phyloP scores from a whole-genome alignment of 2,888 invertebrate genomes.

The Holacanthella duospinosa region DNA sequence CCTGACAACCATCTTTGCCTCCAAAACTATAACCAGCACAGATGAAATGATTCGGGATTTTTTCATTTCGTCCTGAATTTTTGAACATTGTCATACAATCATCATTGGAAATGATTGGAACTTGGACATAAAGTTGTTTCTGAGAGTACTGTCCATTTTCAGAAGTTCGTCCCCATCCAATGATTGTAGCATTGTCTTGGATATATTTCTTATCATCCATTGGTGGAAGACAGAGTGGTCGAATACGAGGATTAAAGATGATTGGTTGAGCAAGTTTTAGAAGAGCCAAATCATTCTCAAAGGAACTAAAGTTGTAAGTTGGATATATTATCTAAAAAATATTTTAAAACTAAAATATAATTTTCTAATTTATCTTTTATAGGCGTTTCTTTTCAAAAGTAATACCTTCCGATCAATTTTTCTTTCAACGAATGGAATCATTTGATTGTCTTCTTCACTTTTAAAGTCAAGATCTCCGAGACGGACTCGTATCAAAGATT shows the following conservation, averaged over 20 bases:
- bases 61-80: slow-evolving; percentile 74
- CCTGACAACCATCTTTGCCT: slow-evolving; percentile 38
- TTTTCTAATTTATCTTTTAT: not conserved
- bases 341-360: not conserved
- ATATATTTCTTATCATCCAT: slow-evolving; percentile 62
- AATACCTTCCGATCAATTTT: slow-evolving; percentile 53
- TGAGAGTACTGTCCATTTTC: slow-evolving; percentile 52
- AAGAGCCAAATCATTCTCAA: slow-evolving; percentile 81
- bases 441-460: slow-evolving; percentile 61
- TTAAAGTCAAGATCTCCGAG: slow-evolving; percentile 82
- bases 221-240: slow-evolving; percentile 79
- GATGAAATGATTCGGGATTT: slow-evolving; percentile 39
- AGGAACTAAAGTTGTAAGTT: slow-evolving; percentile 84
- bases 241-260: slow-evolving; percentile 76
- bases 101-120: slow-evolving; percentile 80
- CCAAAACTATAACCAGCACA: slow-evolving; percentile 39
- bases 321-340: slow-evolving; percentile 60
- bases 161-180: slow-evolving; percentile 84
- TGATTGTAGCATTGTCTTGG: slow-evolving; percentile 73
- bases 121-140: slow-evolving; percentile 79
- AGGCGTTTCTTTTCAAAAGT: not conserved
- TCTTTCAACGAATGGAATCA: slow-evolving; percentile 74
- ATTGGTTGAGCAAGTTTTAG: slow-evolving; percentile 81
- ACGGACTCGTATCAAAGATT: slow-evolving; percentile 45
- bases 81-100: slow-evolving; percentile 84